Evolutionary conservation across 2,888 invertebrate genomes (phyloP).

Genomic region (Parapristionchus giblindavisi): DNA sequence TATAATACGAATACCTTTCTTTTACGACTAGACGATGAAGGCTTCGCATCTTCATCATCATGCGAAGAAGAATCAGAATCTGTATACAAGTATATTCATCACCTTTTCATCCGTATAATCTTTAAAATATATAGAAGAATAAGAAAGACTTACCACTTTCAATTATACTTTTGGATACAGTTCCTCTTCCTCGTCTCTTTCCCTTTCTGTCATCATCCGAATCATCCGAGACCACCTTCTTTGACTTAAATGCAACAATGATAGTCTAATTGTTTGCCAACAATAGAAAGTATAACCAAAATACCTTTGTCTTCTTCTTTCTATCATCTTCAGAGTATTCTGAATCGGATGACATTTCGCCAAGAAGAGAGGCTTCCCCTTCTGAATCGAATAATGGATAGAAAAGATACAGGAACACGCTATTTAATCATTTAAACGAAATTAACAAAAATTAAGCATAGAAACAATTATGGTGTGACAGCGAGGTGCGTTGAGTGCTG

Average conservation of each 20-base stretch:
- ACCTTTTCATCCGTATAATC: background rate
- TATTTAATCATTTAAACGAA: background rate
- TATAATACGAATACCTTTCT: slow-evolving; percentile 25
- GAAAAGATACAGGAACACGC: background rate
- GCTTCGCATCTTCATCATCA: slow-evolving; percentile 12
- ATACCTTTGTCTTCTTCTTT: slow-evolving; percentile 31
- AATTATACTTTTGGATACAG: background rate
- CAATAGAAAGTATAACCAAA: background rate
- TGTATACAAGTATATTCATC: background rate
- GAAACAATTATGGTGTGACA: background rate
- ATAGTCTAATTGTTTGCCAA: background rate
- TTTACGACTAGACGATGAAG: slow-evolving; percentile 28
- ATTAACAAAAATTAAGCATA: background rate
- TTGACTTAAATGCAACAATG: background rate
- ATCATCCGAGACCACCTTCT: slow-evolving; percentile 15
- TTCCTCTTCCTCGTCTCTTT: slow-evolving; percentile 5
- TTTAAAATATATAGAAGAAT: background rate
- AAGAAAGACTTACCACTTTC: slow-evolving; percentile 2
- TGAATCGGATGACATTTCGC: slow-evolving; percentile 24
- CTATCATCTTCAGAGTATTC: slow-evolving; percentile 19
- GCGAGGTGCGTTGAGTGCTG: background rate
- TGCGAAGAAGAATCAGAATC: background rate
- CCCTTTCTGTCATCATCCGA: slow-evolving; percentile 11
- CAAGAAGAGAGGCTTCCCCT: slow-evolving; percentile 4
- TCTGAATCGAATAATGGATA: background rate